phyloP scores from a whole-genome alignment of 30 jellyfish, hydroid and myxozoan species.

The Catostylus mosaicus region DNA sequence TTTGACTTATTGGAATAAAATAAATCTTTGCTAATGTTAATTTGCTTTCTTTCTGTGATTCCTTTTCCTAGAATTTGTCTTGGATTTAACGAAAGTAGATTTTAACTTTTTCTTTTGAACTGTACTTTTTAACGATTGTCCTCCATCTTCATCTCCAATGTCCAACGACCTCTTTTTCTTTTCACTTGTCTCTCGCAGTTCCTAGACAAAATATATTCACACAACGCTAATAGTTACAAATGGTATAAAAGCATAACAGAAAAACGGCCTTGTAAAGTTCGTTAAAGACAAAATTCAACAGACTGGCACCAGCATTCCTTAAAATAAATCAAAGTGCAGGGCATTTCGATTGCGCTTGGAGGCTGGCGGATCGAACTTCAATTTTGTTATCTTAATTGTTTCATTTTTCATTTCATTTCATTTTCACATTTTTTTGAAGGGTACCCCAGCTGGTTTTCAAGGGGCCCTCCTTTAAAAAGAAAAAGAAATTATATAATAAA shows the following conservation, averaged over 20 bases:
- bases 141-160: conserved; percentile 4
- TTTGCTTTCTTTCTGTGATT: neutral
- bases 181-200: conserved; percentile 25
- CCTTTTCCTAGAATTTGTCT: neutral
- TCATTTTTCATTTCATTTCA: too few species aligned
- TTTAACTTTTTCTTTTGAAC: neutral
- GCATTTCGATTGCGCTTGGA: too few species aligned
- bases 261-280: neutral
- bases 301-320: neutral
- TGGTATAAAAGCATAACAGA: neutral
- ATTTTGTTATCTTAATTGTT: too few species aligned
- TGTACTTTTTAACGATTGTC: neutral
- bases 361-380: too few species aligned
- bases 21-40: neutral
- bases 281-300: neutral
- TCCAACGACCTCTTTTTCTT: conserved; percentile 13
- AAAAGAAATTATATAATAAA: too few species aligned
- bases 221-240: neutral
- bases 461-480: too few species aligned
- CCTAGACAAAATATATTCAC: neutral
- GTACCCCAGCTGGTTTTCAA: too few species aligned
- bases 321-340: too few species aligned
- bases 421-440: too few species aligned
- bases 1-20: too few species aligned
- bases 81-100: neutral